Percentiles rank a stretch among this genome's conserved stretches.
These are phyloP conservation scores for Drosophila phalerata DNA, from an alignment of 2,888 invertebrate genomes.

Conservation along the genomic window DNA sequence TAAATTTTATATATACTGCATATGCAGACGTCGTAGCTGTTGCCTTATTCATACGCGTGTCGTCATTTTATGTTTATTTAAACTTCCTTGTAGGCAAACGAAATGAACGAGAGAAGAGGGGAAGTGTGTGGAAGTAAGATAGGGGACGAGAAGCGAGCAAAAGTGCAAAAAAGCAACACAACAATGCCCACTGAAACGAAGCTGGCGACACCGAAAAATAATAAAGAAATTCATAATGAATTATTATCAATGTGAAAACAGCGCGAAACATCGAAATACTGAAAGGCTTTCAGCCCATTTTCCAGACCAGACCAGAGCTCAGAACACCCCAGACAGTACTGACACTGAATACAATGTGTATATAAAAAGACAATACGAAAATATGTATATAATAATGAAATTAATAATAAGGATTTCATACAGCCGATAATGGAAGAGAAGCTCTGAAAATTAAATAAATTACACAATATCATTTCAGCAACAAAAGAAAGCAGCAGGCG, in stretches of 20 bases:
- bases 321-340: neutral
- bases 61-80: constrained; percentile 80
- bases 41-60: constrained; percentile 67
- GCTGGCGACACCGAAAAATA: constrained; percentile 40
- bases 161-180: constrained; percentile 33
- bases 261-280: constrained; percentile 24
- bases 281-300: constrained; percentile 55
- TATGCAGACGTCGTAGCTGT: constrained; percentile 55
- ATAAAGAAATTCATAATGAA: constrained; percentile 71
- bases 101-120: constrained; percentile 21
- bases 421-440: constrained; percentile 35
- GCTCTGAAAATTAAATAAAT: constrained; percentile 41
- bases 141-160: neutral
- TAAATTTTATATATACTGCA: constrained; percentile 52
- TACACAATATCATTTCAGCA: constrained; percentile 21
- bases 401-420: constrained; percentile 46
- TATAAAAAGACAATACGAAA: constrained; percentile 15
- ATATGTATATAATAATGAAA: constrained; percentile 42
- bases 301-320: constrained; percentile 1
- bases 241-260: constrained; percentile 61
- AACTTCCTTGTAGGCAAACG: constrained; percentile 67
- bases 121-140: neutral
- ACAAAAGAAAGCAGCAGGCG: neutral
- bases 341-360: constrained; percentile 7
- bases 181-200: constrained; percentile 44